Conservation (phyloP, 2,113 vertebrate genomes). For the Chaetops frenatus region DNA sequence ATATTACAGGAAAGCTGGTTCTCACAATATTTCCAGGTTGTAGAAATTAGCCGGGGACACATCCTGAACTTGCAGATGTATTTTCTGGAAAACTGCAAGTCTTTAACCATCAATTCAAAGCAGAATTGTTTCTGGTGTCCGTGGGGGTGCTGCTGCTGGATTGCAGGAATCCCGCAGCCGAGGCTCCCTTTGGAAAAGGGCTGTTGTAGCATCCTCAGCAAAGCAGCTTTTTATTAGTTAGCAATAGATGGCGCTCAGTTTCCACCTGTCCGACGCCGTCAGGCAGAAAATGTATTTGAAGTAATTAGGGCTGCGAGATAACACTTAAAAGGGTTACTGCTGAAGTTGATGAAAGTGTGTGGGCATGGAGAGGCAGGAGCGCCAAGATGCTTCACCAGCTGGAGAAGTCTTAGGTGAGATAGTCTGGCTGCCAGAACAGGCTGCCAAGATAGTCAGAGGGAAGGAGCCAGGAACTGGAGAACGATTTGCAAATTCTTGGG, state of each 20-base stretch:
- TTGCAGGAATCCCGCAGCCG: not conserved
- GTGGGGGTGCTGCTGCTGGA: not conserved
- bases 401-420: constrained; percentile 57
- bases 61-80: rapidly evolving
- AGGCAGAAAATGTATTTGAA: constrained; percentile 46
- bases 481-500: constrained; percentile 44
- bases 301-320: constrained; percentile 67
- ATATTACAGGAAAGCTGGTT: not conserved
- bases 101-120: not conserved
- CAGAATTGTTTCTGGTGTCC: not conserved
- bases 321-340: constrained; percentile 61
- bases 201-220: not conserved
- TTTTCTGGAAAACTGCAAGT: not conserved
- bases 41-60: not conserved
- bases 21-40: not conserved
- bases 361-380: constrained; percentile 47
- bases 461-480: constrained; percentile 58
- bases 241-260: constrained; percentile 76
- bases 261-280: constrained; percentile 28
- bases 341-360: constrained; percentile 55
- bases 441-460: constrained; percentile 62
- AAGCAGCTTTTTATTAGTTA: constrained; percentile 22
- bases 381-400: constrained; percentile 61
- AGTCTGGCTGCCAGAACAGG: constrained; percentile 62
- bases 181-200: rapidly evolving